These are phyloP conservation scores for Eristalis arbustorum DNA, from an alignment of 2,888 invertebrate genomes.

Conservation along the genomic window DNA sequence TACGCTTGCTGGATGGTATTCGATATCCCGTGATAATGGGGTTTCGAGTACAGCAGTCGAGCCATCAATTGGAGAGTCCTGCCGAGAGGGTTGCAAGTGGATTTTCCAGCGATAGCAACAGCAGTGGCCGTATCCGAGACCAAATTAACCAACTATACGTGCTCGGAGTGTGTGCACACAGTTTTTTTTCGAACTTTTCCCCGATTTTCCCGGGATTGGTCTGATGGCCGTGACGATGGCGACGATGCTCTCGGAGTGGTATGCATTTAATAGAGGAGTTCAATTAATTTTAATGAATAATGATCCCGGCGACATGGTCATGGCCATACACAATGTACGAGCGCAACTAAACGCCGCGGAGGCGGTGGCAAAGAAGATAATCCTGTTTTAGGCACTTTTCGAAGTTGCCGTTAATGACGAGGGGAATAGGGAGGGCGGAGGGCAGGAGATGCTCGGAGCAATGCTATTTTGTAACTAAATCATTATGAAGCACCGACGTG, in stretches of 20 bases:
- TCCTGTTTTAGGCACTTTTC: constrained; percentile 12
- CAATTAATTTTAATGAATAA: constrained; percentile 57
- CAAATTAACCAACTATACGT: constrained; percentile 25
- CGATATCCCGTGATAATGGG: constrained; percentile 51
- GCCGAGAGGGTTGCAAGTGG: constrained; percentile 25
- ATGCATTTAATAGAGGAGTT: constrained; percentile 35
- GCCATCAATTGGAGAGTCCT: background rate
- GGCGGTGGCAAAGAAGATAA: constrained; percentile 9
- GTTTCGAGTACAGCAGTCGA: constrained; percentile 10
- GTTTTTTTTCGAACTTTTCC: background rate
- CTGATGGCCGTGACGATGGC: constrained; percentile 25
- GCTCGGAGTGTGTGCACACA: background rate
- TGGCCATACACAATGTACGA: constrained; percentile 19
- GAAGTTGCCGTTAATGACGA: background rate
- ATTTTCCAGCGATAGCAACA: constrained; percentile 4
- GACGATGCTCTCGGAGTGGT: constrained; percentile 30
- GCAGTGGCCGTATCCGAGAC: background rate
- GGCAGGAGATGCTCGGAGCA: background rate
- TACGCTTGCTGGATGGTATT: constrained; percentile 29
- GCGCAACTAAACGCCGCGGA: background rate
- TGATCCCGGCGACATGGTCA: constrained; percentile 25
- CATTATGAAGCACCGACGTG: background rate
- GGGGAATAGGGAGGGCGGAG: too few species aligned
- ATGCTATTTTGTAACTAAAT: background rate
- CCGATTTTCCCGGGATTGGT: background rate